Evolutionary conservation across 2,888 invertebrate genomes (phyloP), one percentile per base, ranked within the genome.

Genomic region (Podotricha telesiphe): DNA sequence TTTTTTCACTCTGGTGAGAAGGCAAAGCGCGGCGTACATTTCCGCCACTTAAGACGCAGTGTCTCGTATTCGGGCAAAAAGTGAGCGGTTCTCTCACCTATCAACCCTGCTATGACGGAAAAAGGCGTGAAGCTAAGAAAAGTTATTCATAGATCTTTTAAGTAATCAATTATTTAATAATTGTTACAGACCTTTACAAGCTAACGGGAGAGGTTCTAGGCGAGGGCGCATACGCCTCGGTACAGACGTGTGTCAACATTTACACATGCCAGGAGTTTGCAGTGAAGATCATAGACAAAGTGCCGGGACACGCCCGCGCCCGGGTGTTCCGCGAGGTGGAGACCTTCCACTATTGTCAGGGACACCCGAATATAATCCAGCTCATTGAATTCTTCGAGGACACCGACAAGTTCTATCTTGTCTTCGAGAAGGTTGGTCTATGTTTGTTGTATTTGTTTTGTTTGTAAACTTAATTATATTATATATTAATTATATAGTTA

Each of bases 261-360:
- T 96, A 96, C 92, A 98, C 98, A 75, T 97, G 97, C 79, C 95
- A 96, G 88, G 99, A 99, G 93, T 99, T 96, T 90, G 99, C 99
- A 72, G 99, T 99, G 76, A 99, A 99, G 95, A 97, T 98, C 83
- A 98, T 99, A 85, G 97, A 98, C 91, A 99, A 99, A 91, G 97
- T 97, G 84, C 97, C 98, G 77, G 97, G 97, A 76, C 98, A 98
- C 93, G 98, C 98, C 82, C 96, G 99, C 80, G 97, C 96, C 83
- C 95, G 99, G 84, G 98, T 99, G 81, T 98, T 99, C 94, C 97
- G 98, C 81, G 99, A 99, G 93, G 99, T 99, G 84, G 99, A 99
- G 94, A 99, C 98, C 77, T 99, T 99, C 95, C 98, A 99, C 93
- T 97, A 99, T 93, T 99, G 99, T 93, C 97, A 98, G 92, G 98